phyloP scores from a whole-genome alignment of 2,888 invertebrate genomes.

The Oxycera nigricornis region DNA sequence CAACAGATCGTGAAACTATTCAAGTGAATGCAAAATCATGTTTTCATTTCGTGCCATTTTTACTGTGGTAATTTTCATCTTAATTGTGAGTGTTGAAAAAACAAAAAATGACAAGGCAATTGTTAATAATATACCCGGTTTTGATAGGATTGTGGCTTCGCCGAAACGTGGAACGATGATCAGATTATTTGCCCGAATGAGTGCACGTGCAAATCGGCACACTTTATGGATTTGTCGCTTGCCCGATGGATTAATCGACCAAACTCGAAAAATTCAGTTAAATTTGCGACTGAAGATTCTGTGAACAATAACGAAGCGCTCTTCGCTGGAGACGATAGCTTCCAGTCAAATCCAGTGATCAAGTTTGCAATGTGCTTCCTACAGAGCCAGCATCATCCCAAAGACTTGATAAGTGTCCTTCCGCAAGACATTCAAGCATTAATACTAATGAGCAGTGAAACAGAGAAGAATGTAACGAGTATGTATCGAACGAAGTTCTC shows the following conservation, averaged over 20 bases:
- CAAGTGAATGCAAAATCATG: too few relatives aligned
- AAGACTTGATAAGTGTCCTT: constrained; percentile 60
- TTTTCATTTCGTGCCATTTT: too few relatives aligned
- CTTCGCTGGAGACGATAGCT: constrained; percentile 58
- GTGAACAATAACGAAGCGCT: constrained; percentile 51
- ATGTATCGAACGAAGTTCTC: constrained; percentile 17
- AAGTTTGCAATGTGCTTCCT: constrained; percentile 66
- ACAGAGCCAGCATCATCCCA: constrained; percentile 62
- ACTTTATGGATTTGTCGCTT: constrained; percentile 66
- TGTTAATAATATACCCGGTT: neutral
- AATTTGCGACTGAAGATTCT: constrained; percentile 44
- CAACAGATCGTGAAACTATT: too few relatives aligned
- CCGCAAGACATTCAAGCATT: constrained; percentile 65
- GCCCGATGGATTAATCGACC: constrained; percentile 62
- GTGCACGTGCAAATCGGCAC: constrained; percentile 66
- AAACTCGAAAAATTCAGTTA: neutral
- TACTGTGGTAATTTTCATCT: neutral
- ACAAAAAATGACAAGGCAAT: neutral
- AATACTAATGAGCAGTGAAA: constrained; percentile 66
- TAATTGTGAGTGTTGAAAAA: neutral
- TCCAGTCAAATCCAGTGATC: constrained; percentile 61
- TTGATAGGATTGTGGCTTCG: constrained; percentile 33
- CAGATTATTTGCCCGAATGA: constrained; percentile 62
- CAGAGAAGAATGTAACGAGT: constrained; percentile 58
- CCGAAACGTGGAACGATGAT: constrained; percentile 49